Conservation (phyloP, 1,140 invertebrate genomes). For the Brachionus paranguensis region DNA sequence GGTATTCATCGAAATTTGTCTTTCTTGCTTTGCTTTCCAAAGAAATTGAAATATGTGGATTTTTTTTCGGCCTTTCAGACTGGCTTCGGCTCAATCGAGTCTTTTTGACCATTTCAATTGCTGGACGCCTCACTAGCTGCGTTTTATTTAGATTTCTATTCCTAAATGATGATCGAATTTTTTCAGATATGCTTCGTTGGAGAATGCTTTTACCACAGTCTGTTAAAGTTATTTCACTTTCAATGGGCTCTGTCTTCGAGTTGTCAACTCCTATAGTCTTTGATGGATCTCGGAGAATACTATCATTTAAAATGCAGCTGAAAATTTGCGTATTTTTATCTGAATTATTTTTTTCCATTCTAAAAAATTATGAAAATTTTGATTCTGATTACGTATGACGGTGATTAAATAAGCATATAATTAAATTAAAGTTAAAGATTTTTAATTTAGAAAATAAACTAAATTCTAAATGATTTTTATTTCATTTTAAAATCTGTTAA, state of each 20-base stretch:
- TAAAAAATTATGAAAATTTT: background rate
- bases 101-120: background rate
- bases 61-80: background rate
- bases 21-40: background rate
- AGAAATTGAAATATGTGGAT: background rate
- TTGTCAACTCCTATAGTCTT: background rate
- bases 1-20: background rate
- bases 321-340: background rate
- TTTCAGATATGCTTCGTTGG: background rate
- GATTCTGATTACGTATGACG: too few species aligned
- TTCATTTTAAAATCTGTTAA: background rate
- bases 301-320: background rate
- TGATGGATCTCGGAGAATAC: background rate
- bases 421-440: background rate
- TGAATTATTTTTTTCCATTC: background rate
- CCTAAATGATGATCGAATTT: background rate
- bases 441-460: background rate
- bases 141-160: background rate
- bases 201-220: background rate
- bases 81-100: background rate
- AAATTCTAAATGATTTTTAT: background rate
- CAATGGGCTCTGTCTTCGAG: background rate
- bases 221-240: background rate
- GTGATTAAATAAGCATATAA: too few species aligned
- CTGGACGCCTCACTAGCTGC: background rate